phyloP scores from a whole-genome alignment of 2,113 vertebrate species.

The Smithornis capensis region DNA sequence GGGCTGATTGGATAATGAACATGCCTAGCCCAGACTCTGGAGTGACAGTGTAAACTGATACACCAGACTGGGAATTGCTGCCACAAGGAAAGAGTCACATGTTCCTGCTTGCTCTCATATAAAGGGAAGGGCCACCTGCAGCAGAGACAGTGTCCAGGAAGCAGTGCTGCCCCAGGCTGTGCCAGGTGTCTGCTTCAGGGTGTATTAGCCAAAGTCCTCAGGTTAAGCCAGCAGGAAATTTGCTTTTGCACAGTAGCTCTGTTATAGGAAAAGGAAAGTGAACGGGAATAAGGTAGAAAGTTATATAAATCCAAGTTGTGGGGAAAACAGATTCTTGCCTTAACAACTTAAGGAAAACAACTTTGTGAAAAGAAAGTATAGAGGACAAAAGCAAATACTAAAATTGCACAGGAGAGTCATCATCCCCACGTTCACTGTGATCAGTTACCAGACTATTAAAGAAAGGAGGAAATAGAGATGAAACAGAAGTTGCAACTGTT shows the following conservation, averaged over 20 bases:
- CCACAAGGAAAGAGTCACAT: background rate
- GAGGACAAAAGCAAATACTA: background rate
- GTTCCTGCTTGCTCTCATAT: background rate
- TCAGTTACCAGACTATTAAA: background rate
- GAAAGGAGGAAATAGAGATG: background rate
- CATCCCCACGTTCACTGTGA: background rate
- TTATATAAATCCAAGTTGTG: accelerated
- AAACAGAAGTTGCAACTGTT: background rate
- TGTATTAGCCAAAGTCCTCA: background rate
- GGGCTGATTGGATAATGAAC: background rate
- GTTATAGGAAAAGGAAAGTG: background rate
- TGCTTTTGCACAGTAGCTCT: background rate
- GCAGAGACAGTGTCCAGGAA: background rate
- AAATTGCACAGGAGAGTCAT: background rate
- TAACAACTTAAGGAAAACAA: background rate
- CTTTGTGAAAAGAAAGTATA: background rate
- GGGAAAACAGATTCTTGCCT: background rate
- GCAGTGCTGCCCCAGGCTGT: background rate
- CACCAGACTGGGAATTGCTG: background rate
- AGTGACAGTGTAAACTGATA: background rate
- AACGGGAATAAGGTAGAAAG: background rate
- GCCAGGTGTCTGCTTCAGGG: background rate
- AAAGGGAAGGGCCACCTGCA: background rate
- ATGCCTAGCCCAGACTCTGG: background rate
- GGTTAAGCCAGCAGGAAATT: background rate